Evolutionary conservation across 1,140 invertebrate species (phyloP).

Genomic region (Lepidostoma basale): DNA sequence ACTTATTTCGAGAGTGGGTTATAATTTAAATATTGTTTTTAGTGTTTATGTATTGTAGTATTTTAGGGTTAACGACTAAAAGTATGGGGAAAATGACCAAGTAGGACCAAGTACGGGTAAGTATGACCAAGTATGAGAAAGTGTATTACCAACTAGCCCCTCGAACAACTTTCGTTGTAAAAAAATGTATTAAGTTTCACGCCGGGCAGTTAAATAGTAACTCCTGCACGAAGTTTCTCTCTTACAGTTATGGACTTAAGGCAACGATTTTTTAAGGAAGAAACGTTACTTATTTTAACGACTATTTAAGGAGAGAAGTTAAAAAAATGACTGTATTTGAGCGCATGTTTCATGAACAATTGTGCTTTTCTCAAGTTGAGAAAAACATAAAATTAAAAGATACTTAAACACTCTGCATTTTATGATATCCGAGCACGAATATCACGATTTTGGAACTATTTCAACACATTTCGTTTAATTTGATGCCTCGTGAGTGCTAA

Average conservation of each 20-base stretch:
- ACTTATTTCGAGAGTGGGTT: too few relatives aligned
- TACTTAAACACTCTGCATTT: too few relatives aligned
- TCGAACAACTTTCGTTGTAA: slow-evolving; percentile 27
- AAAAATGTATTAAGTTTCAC: slow-evolving; percentile 34
- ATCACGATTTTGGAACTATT: too few relatives aligned
- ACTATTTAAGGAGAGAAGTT: slow-evolving; percentile 10
- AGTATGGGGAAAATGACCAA: too few relatives aligned
- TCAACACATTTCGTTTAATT: too few relatives aligned
- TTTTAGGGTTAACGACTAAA: too few relatives aligned
- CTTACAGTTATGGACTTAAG: background rate
- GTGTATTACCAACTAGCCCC: slow-evolving; percentile 15
- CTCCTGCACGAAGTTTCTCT: background rate
- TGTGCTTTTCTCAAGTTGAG: too few relatives aligned
- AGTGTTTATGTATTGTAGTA: too few relatives aligned
- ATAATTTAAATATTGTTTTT: too few relatives aligned
- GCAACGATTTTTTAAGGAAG: background rate
- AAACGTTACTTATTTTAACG: slow-evolving; percentile 26
- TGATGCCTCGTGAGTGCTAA: too few relatives aligned
- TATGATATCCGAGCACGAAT: too few relatives aligned
- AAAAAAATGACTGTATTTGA: background rate
- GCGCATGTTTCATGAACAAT: slow-evolving; percentile 7
- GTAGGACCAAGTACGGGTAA: background rate
- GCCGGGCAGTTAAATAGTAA: slow-evolving; percentile 28
- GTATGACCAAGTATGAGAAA: background rate
- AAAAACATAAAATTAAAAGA: too few relatives aligned